These are phyloP conservation scores for Dromius quadrimaculatus DNA, from an alignment of 2,888 invertebrate genomes.

Conservation along the genomic window DNA sequence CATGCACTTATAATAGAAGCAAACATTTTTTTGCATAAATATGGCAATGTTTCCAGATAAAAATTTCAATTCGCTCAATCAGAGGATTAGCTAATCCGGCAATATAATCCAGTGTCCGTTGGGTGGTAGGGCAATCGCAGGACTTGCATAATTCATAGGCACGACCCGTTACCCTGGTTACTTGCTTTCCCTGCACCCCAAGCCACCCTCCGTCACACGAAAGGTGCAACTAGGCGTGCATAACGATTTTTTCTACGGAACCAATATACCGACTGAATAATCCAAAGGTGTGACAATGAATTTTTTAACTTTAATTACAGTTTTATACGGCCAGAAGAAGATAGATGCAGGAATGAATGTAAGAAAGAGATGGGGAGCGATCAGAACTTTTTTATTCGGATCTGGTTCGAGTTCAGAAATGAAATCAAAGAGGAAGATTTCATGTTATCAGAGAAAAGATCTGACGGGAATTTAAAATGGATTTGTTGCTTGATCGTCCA, in stretches of 20 bases:
- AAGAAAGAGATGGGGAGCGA: not conserved
- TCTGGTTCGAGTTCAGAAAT: conserved; percentile 38
- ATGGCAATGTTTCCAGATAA: too few relatives aligned
- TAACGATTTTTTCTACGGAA: conserved; percentile 47
- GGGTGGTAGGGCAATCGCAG: conserved; percentile 29
- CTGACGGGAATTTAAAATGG: conserved; percentile 21
- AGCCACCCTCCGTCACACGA: conserved; percentile 1
- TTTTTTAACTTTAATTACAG: conserved; percentile 50
- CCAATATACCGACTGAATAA: conserved; percentile 43
- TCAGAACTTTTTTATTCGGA: conserved; percentile 32
- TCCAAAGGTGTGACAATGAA: conserved; percentile 49
- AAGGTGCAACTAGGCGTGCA: conserved; percentile 41
- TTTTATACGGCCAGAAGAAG: conserved; percentile 35
- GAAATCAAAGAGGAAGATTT: conserved; percentile 37
- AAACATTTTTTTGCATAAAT: too few relatives aligned
- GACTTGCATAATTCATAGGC: conserved; percentile 49
- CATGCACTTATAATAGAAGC: too few relatives aligned
- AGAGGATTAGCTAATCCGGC: conserved; percentile 38
- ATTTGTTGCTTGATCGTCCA: conserved; percentile 20
- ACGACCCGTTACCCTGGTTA: conserved; percentile 50
- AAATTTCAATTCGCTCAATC: conserved; percentile 49
- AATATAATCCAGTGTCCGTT: conserved; percentile 36
- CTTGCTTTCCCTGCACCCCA: conserved; percentile 22
- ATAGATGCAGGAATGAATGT: not conserved
- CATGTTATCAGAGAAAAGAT: conserved; percentile 25